Conservation (phyloP, 2,888 invertebrate species). For the Dinocampus coccinellae region DNA sequence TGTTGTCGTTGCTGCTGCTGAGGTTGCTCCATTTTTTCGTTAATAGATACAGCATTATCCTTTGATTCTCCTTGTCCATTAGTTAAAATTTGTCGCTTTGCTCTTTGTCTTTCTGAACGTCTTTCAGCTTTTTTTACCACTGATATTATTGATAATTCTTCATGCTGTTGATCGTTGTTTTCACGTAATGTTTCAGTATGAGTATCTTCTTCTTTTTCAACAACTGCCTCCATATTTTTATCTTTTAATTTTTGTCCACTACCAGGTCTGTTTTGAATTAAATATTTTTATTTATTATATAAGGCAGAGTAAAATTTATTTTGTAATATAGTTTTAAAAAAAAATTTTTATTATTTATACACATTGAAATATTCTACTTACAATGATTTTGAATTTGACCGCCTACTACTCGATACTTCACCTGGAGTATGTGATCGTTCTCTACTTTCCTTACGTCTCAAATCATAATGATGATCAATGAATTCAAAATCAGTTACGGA, state of each 20-base stretch:
- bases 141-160: slow-evolving; percentile 38
- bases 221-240: slow-evolving; percentile 56
- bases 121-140: slow-evolving; percentile 55
- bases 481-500: slow-evolving; percentile 51
- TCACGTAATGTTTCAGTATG: slow-evolving; percentile 41
- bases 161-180: slow-evolving; percentile 47
- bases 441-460: slow-evolving; percentile 57
- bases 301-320: background rate
- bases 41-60: slow-evolving; percentile 44
- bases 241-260: slow-evolving; percentile 50
- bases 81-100: slow-evolving; percentile 56
- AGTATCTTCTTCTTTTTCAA: slow-evolving; percentile 53
- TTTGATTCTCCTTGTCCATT: slow-evolving; percentile 62
- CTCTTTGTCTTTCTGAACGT: slow-evolving; percentile 61
- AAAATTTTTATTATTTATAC: slow-evolving; percentile 9
- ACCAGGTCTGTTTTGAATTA: slow-evolving; percentile 46
- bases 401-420: slow-evolving; percentile 56
- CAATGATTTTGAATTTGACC: slow-evolving; percentile 56
- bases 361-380: slow-evolving; percentile 45
- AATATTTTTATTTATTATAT: slow-evolving; percentile 5
- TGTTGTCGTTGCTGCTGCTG: slow-evolving; percentile 41
- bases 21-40: slow-evolving; percentile 33
- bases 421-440: slow-evolving; percentile 64
- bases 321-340: background rate
- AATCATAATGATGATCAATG: slow-evolving; percentile 59